Percentiles rank a stretch among this genome's conserved stretches.
Conservation (phyloP, 2,797 vertebrate species). For the Decapterus maruadsi region DNA sequence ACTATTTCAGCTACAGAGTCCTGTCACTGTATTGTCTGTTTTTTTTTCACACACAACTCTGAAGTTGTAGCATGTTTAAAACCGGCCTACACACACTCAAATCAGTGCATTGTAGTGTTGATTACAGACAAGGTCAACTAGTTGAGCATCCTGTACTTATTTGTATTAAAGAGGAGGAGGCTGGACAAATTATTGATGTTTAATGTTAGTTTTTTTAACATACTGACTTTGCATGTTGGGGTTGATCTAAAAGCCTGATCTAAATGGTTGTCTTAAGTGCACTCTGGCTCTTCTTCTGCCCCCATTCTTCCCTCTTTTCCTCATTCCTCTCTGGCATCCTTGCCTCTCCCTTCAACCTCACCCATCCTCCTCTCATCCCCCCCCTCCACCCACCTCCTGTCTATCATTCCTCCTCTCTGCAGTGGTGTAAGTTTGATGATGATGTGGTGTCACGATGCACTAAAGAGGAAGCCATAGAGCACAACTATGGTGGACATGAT, state of each 20-base stretch:
- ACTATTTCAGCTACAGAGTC: background rate
- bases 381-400: background rate
- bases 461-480: conserved; percentile 98
- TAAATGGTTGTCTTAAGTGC: conserved; percentile 61
- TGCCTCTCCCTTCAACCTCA: background rate
- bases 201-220: background rate
- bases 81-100: background rate
- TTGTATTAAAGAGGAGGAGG: background rate
- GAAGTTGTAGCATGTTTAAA: background rate
- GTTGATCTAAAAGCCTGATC: conserved; percentile 12
- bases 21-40: background rate
- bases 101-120: background rate
- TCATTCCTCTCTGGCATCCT: background rate
- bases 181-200: background rate
- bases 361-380: background rate
- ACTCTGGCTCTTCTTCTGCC: conserved; percentile 17
- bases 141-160: conserved; percentile 15
- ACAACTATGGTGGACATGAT: conserved; percentile 98
- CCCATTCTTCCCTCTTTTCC: background rate
- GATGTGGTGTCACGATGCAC: conserved; percentile 98
- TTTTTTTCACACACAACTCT: background rate
- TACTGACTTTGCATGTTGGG: background rate
- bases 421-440: conserved; percentile 99
- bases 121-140: background rate
- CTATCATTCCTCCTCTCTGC: background rate